A percentile compares a stretch with the other conserved stretches of the same genome.
phyloP scores from a whole-genome alignment of 1,140 invertebrate genomes.

The Melipona quadrifasciata region DNA sequence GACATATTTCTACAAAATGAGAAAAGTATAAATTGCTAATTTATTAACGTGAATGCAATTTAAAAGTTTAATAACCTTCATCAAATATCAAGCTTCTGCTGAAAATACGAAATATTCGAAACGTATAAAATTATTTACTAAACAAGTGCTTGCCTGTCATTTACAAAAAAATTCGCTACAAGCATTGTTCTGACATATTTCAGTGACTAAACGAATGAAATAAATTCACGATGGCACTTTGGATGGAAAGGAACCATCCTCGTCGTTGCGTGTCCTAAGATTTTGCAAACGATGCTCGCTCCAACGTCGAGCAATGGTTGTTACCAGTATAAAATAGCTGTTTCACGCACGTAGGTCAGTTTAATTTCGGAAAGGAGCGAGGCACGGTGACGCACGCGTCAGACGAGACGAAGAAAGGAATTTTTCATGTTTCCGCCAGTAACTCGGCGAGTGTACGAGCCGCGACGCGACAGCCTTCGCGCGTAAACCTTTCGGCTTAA shows the following conservation, averaged over 20 bases:
- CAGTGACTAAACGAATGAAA: neutral
- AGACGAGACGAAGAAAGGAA: slow-evolving; percentile 38
- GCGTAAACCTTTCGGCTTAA: slow-evolving; percentile 44
- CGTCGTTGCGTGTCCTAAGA: neutral
- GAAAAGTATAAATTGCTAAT: too few species aligned
- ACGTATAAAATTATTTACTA: too few species aligned
- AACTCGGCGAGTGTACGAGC: slow-evolving; percentile 38
- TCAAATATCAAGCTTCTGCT: too few species aligned
- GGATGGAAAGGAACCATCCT: too few species aligned
- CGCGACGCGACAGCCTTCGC: neutral
- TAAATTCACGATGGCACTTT: neutral
- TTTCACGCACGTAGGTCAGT: neutral
- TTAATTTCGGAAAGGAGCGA: slow-evolving; percentile 18
- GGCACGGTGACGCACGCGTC: neutral
- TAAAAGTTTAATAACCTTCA: too few species aligned
- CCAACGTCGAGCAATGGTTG: neutral
- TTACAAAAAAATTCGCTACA: too few species aligned
- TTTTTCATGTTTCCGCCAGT: slow-evolving; percentile 43
- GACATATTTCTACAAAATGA: too few species aligned
- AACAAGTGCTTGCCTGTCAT: too few species aligned
- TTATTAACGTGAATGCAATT: too few species aligned
- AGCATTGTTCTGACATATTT: neutral
- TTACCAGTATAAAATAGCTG: neutral
- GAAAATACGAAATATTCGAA: too few species aligned
- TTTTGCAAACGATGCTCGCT: neutral